Evolutionary conservation across 1,140 invertebrate species (phyloP), one percentile per base, ranked within the genome.

Genomic region (Drosophila watanabei): DNA sequence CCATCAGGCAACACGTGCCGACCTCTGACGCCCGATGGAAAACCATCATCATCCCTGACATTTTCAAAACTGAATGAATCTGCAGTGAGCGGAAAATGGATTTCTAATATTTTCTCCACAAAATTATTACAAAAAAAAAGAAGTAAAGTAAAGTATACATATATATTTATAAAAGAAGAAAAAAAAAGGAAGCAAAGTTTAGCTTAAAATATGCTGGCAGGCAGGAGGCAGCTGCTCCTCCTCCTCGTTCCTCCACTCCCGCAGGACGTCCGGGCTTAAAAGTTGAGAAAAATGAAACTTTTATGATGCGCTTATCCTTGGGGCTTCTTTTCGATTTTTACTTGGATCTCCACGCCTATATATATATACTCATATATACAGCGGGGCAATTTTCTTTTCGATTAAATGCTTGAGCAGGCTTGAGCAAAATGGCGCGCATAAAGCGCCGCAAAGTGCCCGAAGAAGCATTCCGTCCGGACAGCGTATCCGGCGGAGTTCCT

Each of bases 261-360:
- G 84, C 60, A 91, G 90, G 90, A 92, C 79, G 83, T 92, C 91
- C 91, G 86, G 90, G 80, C 90, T 92, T 92, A 92, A 92, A 87
- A 92, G 90, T 87, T 91, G 90, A 92, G 90, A 91, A 92, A 92
- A 92, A 92, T 92, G 86, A 92, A 92, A 91, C 78, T 92, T 92
- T 92, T 91, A 91, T 91, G 83, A 88, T 79, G 63, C 66, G 32
- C 65, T 76, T 60, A 58, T 80, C 63, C 30, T 73, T 41, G 64
- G 64, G 13, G 24, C 32, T 39, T 41, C 28, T 28, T 48, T 24
- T 75, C 56, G 56, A 65, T 48, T 58, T 32, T 39, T 14, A 14
- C 60, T 75, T 24, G 37, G 4, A 24, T 41, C 13, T 39, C 20
- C 16, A 9, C 16, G 33, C 51, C 48, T 45, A 45, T 39, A 54